Evolutionary conservation across 2,888 invertebrate genomes (phyloP), one percentile per base, ranked within the genome.

Genomic region (Pecten maximus): DNA sequence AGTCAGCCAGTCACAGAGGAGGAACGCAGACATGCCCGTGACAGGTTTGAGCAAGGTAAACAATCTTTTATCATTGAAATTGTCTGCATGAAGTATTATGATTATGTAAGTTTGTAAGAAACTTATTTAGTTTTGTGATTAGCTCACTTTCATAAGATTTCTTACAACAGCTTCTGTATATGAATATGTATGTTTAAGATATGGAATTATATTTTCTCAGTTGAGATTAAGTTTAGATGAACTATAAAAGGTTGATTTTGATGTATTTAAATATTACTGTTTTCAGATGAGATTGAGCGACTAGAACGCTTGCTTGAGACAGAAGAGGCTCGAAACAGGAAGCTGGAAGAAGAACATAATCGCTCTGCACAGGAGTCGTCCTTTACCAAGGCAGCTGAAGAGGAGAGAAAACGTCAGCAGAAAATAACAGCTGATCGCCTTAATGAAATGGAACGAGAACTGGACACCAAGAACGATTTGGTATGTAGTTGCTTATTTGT

Each of bases 31-130:
- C 92, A 94, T 48, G 96, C 96, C 6, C 94, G 95, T 74, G 93
- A 94, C n/a, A 93, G 96, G 89, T 96, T 96, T 94, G 95, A 95
- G 88, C 95, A 96, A 93, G 96, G 96, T 96, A 74, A 74, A 28
- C 74, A 3, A 3, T 48, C 60, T 4, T 60, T 23, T 54, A 54
- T 54, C 2, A 23, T 54, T 10, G 15, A 54, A 54, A 28, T 28
- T 74, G 28, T 28, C 2, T n/a, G 6, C 28, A 74, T 4, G 28
- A 2, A 74, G 19, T 35, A 8, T 35, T 28, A 10, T 44, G 0
- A 35, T 74, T 0, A 74, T 74, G 23, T n/a, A 28, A 28, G 15
- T 35, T 35, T 74, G 74, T 74, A 35, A 35, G 35, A 74, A 35
- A 74, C 28, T 35, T 44, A 6, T 10, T 15, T 8, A 2, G 35